Conservation (phyloP, 2,888 invertebrate genomes). For the Brenthis ino region DNA sequence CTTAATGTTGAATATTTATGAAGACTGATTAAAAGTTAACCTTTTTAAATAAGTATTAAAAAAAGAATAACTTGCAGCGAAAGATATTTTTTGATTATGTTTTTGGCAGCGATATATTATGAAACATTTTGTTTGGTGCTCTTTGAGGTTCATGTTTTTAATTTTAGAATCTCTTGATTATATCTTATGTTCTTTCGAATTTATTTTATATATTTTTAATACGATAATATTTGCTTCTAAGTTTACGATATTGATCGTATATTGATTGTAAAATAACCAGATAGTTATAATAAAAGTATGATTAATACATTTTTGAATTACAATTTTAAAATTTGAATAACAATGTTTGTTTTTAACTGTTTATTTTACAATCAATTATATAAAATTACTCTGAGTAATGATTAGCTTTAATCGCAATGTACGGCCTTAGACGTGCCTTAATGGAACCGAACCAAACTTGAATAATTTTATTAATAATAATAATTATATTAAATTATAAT, state of each 20-base stretch:
- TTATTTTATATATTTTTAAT: conserved; percentile 26
- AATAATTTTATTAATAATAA: conserved; percentile 42
- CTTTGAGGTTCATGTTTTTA: conserved; percentile 34
- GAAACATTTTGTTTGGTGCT: conserved; percentile 26
- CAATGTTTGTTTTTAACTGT: not conserved
- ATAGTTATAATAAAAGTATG: not conserved
- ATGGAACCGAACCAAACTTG: conserved; percentile 77
- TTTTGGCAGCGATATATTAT: conserved; percentile 11
- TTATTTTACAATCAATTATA: conserved; percentile 26
- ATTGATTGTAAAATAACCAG: conserved; percentile 15
- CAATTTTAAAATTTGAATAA: no score
- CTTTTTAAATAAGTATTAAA: conserved; percentile 21
- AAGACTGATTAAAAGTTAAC: conserved; percentile 60
- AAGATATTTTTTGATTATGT: not conserved
- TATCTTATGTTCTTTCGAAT: conserved; percentile 36
- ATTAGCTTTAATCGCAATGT: conserved; percentile 74
- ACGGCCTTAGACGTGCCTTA: conserved; percentile 76
- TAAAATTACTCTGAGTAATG: conserved; percentile 37
- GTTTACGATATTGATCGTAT: not conserved
- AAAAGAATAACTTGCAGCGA: not conserved
- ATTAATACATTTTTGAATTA: no score
- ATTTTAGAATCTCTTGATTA: conserved; percentile 21
- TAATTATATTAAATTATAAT: conserved; percentile 32
- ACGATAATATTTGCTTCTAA: not conserved
- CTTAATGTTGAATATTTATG: conserved; percentile 44